Conservation (phyloP, 1,140 invertebrate species). For the Drosophila orena region DNA sequence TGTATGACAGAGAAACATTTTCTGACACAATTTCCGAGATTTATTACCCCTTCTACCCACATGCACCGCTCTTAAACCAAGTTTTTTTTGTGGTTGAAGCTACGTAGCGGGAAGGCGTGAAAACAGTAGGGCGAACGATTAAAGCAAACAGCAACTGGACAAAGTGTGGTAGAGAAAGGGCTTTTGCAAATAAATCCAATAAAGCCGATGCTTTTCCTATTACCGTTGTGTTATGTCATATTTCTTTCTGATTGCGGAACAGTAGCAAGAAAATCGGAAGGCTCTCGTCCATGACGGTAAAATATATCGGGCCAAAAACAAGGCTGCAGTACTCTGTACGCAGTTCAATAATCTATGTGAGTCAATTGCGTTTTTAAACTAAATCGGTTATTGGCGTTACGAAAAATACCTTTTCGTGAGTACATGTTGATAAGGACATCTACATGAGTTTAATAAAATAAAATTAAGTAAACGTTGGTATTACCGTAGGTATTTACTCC, state of each 20-base stretch:
- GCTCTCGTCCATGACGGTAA: too few species aligned
- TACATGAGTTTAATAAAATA: too few species aligned
- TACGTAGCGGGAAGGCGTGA: slow-evolving; percentile 15
- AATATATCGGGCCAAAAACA: slow-evolving; percentile 4
- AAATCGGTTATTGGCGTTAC: too few species aligned
- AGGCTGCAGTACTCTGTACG: background rate
- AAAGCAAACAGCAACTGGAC: slow-evolving; percentile 26
- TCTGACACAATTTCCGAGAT: slow-evolving; percentile 82
- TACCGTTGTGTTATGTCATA: slow-evolving; percentile 81
- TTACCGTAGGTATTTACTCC: too few species aligned
- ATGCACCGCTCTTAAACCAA: slow-evolving; percentile 21
- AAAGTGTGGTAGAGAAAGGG: background rate
- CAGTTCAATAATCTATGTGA: too few species aligned
- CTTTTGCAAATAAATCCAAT: slow-evolving; percentile 75
- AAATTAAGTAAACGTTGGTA: too few species aligned
- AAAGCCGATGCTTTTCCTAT: slow-evolving; percentile 82
- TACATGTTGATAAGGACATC: too few species aligned
- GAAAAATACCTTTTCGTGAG: too few species aligned
- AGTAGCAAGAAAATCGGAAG: slow-evolving; percentile 9
- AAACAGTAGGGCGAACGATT: slow-evolving; percentile 23
- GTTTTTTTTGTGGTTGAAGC: slow-evolving; percentile 29
- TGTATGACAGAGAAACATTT: slow-evolving; percentile 67
- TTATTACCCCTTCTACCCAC: slow-evolving; percentile 61
- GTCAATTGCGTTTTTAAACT: too few species aligned
- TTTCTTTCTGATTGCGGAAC: slow-evolving; percentile 55